phyloP scores from a whole-genome alignment of 2,888 invertebrate genomes.

The Autographa gamma region DNA sequence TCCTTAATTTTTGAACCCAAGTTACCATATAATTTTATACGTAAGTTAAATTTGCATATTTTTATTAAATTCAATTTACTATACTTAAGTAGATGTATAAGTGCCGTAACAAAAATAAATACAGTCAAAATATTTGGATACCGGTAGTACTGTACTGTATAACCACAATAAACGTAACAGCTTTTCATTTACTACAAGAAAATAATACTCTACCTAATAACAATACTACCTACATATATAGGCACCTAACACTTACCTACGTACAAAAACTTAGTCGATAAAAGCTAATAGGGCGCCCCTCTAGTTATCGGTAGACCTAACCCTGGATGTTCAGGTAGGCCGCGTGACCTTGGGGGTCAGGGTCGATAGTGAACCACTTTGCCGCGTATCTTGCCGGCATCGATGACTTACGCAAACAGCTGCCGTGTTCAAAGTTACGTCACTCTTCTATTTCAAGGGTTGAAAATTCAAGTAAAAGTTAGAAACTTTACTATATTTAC shows the following conservation, averaged over 20 bases:
- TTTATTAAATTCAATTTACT: too few species aligned
- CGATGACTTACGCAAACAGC: conserved; percentile 70
- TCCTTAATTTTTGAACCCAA: too few species aligned
- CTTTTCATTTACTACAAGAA: not conserved
- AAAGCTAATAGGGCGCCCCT: conserved; percentile 27
- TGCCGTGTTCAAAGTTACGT: conserved; percentile 47
- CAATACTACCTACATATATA: too few species aligned
- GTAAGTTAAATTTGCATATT: too few species aligned
- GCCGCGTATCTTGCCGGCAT: conserved; percentile 60
- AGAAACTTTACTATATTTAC: not conserved
- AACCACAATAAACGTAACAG: not conserved
- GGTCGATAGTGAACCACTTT: conserved; percentile 63
- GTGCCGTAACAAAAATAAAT: too few species aligned
- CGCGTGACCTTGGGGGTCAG: conserved; percentile 79
- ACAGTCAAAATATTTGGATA: not conserved
- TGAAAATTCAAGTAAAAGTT: conserved; percentile 25
- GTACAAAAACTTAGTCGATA: conserved; percentile 6
- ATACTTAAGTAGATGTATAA: too few species aligned
- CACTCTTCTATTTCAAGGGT: conserved; percentile 31
- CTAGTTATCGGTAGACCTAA: conserved; percentile 63
- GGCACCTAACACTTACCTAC: not conserved
- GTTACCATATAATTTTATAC: too few species aligned
- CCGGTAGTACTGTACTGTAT: too few species aligned
- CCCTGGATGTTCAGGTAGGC: conserved; percentile 68
- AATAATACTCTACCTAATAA: not conserved